Base-by-base conservation (phyloP, 2,888 invertebrate species). In the Kryphioiulus occultus region DNA sequence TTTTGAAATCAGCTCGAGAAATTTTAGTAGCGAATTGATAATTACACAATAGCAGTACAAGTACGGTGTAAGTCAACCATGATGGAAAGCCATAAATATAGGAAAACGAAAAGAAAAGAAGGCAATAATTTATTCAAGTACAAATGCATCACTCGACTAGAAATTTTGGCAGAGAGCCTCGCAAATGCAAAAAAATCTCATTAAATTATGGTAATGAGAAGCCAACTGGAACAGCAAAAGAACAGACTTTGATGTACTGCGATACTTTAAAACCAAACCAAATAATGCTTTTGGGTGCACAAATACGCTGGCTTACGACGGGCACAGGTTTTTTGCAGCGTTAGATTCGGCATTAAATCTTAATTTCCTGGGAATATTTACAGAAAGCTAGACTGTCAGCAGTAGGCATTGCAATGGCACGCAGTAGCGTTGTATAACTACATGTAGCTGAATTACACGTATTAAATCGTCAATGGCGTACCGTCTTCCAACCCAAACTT, bases 201-300 rank as follows among this genome's bases (percentile, higher is more conserved):
- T 78, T 78, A 78, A 78, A 78, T 78, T 78, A 78, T 78, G 78
- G 78, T 78, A 78, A 78, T 78, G 78, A 78, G 78, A 22, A 68
- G 22, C 30, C 78, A 78, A 78, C 78, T 78, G 78, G 78, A 78
- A 78, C 78, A 78, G 78, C 30, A 78, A 78, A 78, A 78, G 68
- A 68, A 26, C 78, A 78, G 78, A 78, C 78, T 78, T 78, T 78
- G 78, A 78, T 78, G 78, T 78, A 78, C 78, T 78, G 78, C 78
- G 78, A 78, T 78, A 78, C 78, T 78, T 78, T 78, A 78, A 78
- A 78, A 78, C 78, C 30, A 26, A 30, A 30, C 30, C 78, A 30
- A 78, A 78, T 78, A 78, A 30, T 78, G 78, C 78, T 78, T 30
- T 15, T 15, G 26, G 7, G 78, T 15, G 30, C 22, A 12, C 78